Evolutionary conservation across 1,140 invertebrate genomes (phyloP).

Genomic region (Saccostrea cuccullata): DNA sequence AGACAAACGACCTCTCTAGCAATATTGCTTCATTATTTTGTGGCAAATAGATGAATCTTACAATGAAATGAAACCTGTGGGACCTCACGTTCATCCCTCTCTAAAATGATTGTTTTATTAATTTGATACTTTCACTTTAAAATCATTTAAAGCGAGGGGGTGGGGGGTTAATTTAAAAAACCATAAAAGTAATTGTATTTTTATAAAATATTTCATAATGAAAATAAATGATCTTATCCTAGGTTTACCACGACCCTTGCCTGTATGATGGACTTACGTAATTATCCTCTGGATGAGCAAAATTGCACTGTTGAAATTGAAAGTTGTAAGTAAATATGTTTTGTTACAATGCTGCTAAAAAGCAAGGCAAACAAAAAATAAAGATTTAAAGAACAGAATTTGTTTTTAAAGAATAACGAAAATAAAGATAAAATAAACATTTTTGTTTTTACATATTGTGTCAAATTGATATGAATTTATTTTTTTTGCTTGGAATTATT

Average conservation of each 20-base stretch:
- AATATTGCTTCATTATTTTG: constrained; percentile 8
- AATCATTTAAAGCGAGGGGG: not conserved
- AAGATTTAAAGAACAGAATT: too few species aligned
- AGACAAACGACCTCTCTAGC: constrained; percentile 2
- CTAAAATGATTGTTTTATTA: not conserved
- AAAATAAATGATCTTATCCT: constrained; percentile 43
- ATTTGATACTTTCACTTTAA: not conserved
- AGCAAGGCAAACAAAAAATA: too few species aligned
- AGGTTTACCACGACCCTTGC: constrained; percentile 96
- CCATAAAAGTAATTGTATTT: not conserved
- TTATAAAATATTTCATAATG: not conserved
- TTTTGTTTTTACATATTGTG: too few species aligned
- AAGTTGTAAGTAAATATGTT: constrained; percentile 89
- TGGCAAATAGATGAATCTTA: not conserved
- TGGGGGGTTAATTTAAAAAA: not conserved
- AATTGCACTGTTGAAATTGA: constrained; percentile 99
- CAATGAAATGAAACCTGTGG: not conserved
- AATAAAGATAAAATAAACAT: too few species aligned
- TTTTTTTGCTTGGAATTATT: too few species aligned
- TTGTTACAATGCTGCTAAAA: not conserved
- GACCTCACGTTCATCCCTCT: not conserved
- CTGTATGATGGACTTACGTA: constrained; percentile 99
- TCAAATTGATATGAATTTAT: too few species aligned
- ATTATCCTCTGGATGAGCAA: constrained; percentile 98
- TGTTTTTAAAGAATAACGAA: too few species aligned